These are phyloP conservation scores for Pipa parva DNA, from an alignment of 2,113 vertebrate species.

Conservation along the genomic window DNA sequence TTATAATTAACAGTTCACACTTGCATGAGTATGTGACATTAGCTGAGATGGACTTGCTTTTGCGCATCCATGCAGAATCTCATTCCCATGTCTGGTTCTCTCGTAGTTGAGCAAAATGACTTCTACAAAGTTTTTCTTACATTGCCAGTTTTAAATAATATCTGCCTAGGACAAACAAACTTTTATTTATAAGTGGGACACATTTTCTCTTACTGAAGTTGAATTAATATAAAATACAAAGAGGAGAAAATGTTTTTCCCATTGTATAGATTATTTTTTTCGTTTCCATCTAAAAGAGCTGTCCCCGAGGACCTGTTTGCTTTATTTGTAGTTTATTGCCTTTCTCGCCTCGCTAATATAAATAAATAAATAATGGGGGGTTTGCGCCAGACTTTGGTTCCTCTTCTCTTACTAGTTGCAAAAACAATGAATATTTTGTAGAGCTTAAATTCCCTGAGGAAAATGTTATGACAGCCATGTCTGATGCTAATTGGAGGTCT, in stretches of 20 bases:
- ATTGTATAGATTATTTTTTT: neutral
- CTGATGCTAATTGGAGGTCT: rapidly evolving
- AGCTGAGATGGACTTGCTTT: neutral
- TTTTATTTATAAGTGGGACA: neutral
- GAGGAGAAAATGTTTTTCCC: neutral
- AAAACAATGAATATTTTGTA: conserved; percentile 47
- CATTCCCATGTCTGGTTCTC: conserved; percentile 5
- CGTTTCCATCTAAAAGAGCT: neutral
- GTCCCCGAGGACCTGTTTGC: neutral
- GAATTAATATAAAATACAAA: neutral
- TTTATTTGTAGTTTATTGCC: neutral
- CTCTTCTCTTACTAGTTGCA: conserved; percentile 17
- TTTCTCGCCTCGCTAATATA: conserved; percentile 17
- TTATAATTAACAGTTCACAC: neutral
- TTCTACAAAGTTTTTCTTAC: neutral
- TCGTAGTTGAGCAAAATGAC: conserved; percentile 12
- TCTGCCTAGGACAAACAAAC: neutral
- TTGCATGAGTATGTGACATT: conserved; percentile 14
- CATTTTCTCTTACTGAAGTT: neutral
- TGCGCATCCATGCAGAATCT: conserved; percentile 3
- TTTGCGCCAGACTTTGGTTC: conserved; percentile 16
- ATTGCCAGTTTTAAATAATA: neutral
- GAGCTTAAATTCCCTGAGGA: conserved; percentile 34
- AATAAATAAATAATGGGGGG: conserved; percentile 8
- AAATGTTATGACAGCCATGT: neutral